phyloP scores from a whole-genome alignment of 2,888 invertebrate genomes.

The Nephrotoma appendiculata region DNA sequence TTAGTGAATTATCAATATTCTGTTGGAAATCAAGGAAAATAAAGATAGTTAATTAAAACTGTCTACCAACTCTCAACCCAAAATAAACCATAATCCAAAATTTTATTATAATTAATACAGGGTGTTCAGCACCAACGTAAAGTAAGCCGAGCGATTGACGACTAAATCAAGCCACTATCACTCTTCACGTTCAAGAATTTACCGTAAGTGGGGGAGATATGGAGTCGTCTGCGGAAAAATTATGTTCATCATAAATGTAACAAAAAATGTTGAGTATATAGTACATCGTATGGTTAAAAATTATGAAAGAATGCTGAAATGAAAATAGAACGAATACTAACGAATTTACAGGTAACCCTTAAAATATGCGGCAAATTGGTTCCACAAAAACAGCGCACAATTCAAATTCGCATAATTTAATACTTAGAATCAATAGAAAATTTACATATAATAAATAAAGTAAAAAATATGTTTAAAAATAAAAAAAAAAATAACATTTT shows the following conservation, averaged over 20 bases:
- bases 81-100: background rate
- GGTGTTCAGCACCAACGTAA: too few species aligned
- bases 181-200: too few species aligned
- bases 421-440: too few species aligned
- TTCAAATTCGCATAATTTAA: too few species aligned
- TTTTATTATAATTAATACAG: background rate
- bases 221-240: background rate
- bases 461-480: too few species aligned
- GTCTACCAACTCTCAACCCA: background rate
- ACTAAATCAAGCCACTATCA: too few species aligned
- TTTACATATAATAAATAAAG: too few species aligned
- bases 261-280: background rate
- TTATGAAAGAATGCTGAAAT: background rate
- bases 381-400: too few species aligned
- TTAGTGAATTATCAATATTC: background rate
- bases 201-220: background rate
- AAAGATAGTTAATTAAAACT: background rate
- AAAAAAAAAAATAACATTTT: too few species aligned
- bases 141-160: too few species aligned
- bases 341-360: too few species aligned
- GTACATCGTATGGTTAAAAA: background rate
- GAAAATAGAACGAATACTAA: background rate
- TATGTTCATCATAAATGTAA: background rate
- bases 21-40: background rate
- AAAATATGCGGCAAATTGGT: too few species aligned